Evolutionary conservation across 2,113 vertebrate species (phyloP), one percentile per base, ranked within the genome.

Genomic region (Furnarius figulus): DNA sequence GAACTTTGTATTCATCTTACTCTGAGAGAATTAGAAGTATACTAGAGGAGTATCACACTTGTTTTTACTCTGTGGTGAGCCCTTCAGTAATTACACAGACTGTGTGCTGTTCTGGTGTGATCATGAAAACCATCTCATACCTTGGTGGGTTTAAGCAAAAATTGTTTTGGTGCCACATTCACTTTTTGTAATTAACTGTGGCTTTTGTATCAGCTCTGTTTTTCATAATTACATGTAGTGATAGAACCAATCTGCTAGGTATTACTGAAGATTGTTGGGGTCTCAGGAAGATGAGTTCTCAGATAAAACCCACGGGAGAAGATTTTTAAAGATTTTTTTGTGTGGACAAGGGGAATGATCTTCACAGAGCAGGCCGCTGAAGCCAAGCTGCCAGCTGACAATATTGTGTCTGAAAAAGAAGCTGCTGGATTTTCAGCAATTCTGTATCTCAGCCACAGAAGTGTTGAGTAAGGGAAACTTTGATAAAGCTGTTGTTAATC

Each of bases 1-100:
- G 62, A 79, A 72, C 89, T 90, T 95, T 47, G 12, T 92, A 78
- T 68, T 95, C 68, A 68, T 84, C 59, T 81, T 78, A 59, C 31
- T 89, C 62, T 92, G 83, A 40, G 53, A 78, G 86, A 95, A 68
- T 81, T 63, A 76, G 56, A 77, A 78, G 72, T 74, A 31, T 47
- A 79, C 40, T 44, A 72, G 72, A 88, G 68, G 58, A 90, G 31
- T 27, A 78, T 75, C 40, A 16, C 1, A 6, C 22, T 88, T 92
- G 16, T 28, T 94, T 92, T 91, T 42, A 44, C 68, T 78, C n/a
- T 81, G 28, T 74, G 65, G 70, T 88, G 72, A 85, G 35, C 39
- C 35, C 39, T 89, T 65, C 44, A 52, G 7, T 58, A 89, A 46
- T 91, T 85, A 49, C 67, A 19, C 10, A n/a, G 74, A 28, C 47